Percentiles rank a stretch among this genome's conserved stretches.
Evolutionary conservation across 2,113 vertebrate genomes (phyloP).

Genomic region (Aviceda subcristata): DNA sequence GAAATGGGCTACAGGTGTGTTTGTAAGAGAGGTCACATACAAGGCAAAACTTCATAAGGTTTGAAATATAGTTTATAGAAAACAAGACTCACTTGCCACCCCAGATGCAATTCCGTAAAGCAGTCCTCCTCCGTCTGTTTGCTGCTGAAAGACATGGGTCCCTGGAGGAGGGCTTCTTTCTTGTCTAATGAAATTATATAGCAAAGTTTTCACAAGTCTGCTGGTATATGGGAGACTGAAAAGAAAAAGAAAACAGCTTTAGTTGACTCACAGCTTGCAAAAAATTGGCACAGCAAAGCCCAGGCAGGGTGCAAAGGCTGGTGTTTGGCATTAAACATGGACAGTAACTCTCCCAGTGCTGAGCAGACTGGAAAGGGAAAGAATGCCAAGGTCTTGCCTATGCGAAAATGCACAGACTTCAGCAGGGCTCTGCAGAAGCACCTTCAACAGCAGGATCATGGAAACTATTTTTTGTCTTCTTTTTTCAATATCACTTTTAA

Average conservation of each 20-base stretch:
- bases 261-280: background rate
- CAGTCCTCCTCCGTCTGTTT: slow-evolving; percentile 86
- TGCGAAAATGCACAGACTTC: background rate
- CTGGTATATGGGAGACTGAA: slow-evolving; percentile 91
- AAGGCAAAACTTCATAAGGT: background rate
- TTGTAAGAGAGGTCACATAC: background rate
- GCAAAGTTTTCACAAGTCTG: slow-evolving; percentile 93
- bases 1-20: background rate
- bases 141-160: slow-evolving; percentile 83
- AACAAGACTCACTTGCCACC: slow-evolving; percentile 88
- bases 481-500: background rate
- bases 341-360: background rate
- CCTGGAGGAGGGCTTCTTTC: slow-evolving; percentile 91
- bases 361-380: background rate
- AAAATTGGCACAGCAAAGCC: background rate
- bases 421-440: background rate
- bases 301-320: background rate
- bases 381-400: background rate
- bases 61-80: background rate
- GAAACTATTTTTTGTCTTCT: background rate
- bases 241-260: background rate
- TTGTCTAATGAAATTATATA: slow-evolving; percentile 98
- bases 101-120: slow-evolving; percentile 94
- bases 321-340: background rate
- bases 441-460: background rate